Percentiles rank a stretch among this genome's conserved stretches.
These are phyloP conservation scores for Sebastes ruberrimus DNA, from an alignment of 2,797 vertebrate genomes.

Conservation along the genomic window DNA sequence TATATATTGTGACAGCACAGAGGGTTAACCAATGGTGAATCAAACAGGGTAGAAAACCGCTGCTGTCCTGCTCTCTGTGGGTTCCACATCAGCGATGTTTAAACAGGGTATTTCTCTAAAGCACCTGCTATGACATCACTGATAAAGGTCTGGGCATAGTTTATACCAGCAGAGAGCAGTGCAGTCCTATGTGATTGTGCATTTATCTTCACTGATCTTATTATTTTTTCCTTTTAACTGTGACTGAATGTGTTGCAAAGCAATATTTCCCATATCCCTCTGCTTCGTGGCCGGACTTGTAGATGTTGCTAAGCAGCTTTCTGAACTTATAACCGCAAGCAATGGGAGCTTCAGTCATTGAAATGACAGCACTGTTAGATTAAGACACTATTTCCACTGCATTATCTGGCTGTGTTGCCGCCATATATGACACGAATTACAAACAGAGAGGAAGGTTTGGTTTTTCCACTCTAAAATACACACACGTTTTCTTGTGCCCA, in stretches of 20 bases:
- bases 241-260: conserved; percentile 65
- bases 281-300: conserved; percentile 49
- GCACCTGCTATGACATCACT: conserved; percentile 8
- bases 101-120: conserved; percentile 11
- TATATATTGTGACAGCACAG: background rate
- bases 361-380: conserved; percentile 13
- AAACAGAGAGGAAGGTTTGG: conserved; percentile 1
- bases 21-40: background rate
- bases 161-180: background rate
- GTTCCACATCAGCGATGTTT: conserved; percentile 6
- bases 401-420: conserved; percentile 25
- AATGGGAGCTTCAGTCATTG: conserved; percentile 14
- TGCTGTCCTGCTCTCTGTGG: conserved; percentile 17
- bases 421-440: conserved; percentile 18
- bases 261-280: conserved; percentile 37
- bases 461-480: background rate
- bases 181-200: conserved; percentile 33
- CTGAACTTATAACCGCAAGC: conserved; percentile 43
- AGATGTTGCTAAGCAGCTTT: conserved; percentile 57
- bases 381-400: conserved; percentile 22
- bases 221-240: conserved; percentile 26
- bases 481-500: background rate
- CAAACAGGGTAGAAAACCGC: conserved; percentile 24
- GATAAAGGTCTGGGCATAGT: background rate
- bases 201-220: conserved; percentile 14